Base-by-base conservation (phyloP, 2,797 vertebrate species). In the Sebastes trivittatus region DNA sequence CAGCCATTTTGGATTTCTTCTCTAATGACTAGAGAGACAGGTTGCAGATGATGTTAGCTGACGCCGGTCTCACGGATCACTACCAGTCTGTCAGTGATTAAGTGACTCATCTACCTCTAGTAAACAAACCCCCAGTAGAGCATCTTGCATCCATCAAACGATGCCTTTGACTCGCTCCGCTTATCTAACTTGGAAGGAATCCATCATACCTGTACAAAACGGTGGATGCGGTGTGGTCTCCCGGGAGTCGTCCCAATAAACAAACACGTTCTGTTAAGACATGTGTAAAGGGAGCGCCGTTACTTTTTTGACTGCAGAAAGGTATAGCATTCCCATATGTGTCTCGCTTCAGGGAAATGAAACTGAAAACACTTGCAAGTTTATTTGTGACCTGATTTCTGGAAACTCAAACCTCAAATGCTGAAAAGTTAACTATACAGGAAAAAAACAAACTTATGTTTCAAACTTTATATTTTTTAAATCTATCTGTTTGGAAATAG, bases 91-190 rank as follows among this genome's bases (percentile, higher is more conserved):
- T 91, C 91, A 93, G 93, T 94, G 92, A 95, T 93, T 91, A 94
- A 95, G 92, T 93, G 93, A 94, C 90, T 94, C 92, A 93, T 94
- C 91, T 92, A 88, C 78, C 84, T 54, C 87, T 82, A 86, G 88
- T 91, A 93, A 93, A 94, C 89, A 93, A 92, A 92, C 81, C 87
- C 91, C 84, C 82, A 84, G 82, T 74, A 71, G 89, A 89, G 87
- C 86, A 91, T 94, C 91, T 93, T 91, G 87, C 83, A 93, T 94
- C 93, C 88, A 93, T 95, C 91, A 93, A 84, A 90, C 81, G 70
- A 91, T 83, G 81, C 74, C 83, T 87, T 90, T 85, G 83, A 87
- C 71, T 87, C 61, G 78, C 65, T 77, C 61, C 25, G 86, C 88
- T 90, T 90, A 91, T 93, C 87, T 89, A 88, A 91, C 77, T 87